These are phyloP conservation scores for Drosophila stalkeri DNA, from an alignment of 2,888 invertebrate species.

Conservation along the genomic window DNA sequence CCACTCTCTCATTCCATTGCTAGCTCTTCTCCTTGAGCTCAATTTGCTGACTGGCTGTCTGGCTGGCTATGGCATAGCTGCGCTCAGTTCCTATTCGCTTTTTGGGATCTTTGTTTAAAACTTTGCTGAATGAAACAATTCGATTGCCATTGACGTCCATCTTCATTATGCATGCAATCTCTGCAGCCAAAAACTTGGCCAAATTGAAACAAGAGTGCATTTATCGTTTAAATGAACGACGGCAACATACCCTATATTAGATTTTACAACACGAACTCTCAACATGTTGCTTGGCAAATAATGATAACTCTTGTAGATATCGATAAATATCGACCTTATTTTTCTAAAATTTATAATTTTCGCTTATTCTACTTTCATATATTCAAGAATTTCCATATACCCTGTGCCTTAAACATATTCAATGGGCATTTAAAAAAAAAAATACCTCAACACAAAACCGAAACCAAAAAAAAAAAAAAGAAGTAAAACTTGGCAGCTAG, in stretches of 20 bases:
- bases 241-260: background rate
- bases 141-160: slow-evolving; percentile 60
- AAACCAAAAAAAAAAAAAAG: slow-evolving; percentile 2
- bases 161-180: slow-evolving; percentile 73
- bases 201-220: slow-evolving; percentile 52
- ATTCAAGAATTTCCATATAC: background rate
- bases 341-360: background rate
- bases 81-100: slow-evolving; percentile 28
- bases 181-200: slow-evolving; percentile 47
- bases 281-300: background rate
- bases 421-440: background rate
- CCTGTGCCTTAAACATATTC: background rate
- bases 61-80: slow-evolving; percentile 33
- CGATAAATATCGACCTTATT: background rate
- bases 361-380: background rate
- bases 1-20: background rate
- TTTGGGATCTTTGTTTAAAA: slow-evolving; percentile 39
- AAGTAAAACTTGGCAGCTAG: background rate
- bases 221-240: background rate
- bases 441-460: slow-evolving; percentile 4
- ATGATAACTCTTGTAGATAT: background rate
- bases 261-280: background rate
- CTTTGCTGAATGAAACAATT: slow-evolving; percentile 58
- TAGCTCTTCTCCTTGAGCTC: background rate
- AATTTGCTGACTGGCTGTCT: slow-evolving; percentile 25